Base-by-base conservation (phyloP, 2,113 vertebrate species). In the Chloropsis hardwickii region DNA sequence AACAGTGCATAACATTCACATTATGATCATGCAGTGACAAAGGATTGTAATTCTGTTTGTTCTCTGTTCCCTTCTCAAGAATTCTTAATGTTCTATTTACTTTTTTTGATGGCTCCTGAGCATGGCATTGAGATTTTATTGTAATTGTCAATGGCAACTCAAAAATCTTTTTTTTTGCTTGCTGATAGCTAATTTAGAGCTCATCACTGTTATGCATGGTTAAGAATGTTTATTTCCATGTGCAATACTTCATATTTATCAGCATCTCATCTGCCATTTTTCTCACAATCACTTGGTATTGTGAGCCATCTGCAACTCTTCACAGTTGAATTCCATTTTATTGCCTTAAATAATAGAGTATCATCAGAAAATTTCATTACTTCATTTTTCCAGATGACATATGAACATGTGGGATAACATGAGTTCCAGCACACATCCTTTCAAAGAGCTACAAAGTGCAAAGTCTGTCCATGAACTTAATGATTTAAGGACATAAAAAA, bases 251-350 rank as follows among this genome's bases (percentile, higher is more conserved):
- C 57, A 64, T 78, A 76, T 88, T 94, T 93, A 88, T 95, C 57
- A 82, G 85, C 65, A 85, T 69, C 53, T 96, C 90, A 76, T 84
- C 48, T 85, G 70, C 47, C 33, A 48, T 81, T 81, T 96, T 89
- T 90, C 58, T 5, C 24, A 83, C 44, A 95, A 4, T 90, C 87
- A 87, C 39, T 56, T 13, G 4, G 31, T 82, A 53, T 82, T 93
- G 85, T 80, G 53, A 87, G 53, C 88, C 95, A 96, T 96, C 95
- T 97, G 94, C 88, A 93, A 57, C 85, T 82, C 78, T 90, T 96
- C 90, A 97, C 90, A 91, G 87, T 79, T 95, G 92, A 93, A 78
- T 91, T 90, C 71, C 79, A 76, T 93, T 95, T 92, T 91, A 90
- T 82, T 95, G 94, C 73, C 37, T 90, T 87, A 89, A 93, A 91